A percentile compares a stretch with the other conserved stretches of the same genome.
These are phyloP conservation scores for Oryzias curvinotus DNA, from an alignment of 2,113 vertebrate genomes.

Conservation along the genomic window DNA sequence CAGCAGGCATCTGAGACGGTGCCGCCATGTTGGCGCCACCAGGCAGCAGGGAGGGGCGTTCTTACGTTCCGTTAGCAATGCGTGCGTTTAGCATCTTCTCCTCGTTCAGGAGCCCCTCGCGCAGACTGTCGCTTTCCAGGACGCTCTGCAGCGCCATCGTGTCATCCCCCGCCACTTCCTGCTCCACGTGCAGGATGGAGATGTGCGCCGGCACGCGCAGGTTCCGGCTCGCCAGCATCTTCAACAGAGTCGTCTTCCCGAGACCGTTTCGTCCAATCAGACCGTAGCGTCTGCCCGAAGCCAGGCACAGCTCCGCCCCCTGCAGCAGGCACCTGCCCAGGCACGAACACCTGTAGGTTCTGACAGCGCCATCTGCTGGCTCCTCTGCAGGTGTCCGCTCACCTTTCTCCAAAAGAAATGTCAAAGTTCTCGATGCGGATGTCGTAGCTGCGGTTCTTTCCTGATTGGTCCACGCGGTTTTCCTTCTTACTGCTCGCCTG, in stretches of 20 bases:
- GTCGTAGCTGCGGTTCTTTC: conserved; percentile 96
- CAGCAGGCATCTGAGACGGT: neutral
- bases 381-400: neutral
- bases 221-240: conserved; percentile 92
- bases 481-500: conserved; percentile 97
- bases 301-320: conserved; percentile 89
- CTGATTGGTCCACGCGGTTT: conserved; percentile 88
- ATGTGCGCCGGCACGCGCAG: conserved; percentile 91
- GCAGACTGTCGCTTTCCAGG: conserved; percentile 86
- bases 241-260: conserved; percentile 94
- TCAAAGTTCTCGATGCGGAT: conserved; percentile 98
- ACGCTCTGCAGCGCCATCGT: conserved; percentile 90
- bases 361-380: neutral
- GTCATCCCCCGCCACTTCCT: conserved; percentile 94
- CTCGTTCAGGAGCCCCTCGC: conserved; percentile 84
- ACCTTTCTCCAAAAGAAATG: conserved; percentile 96
- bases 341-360: neutral
- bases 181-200: conserved; percentile 95
- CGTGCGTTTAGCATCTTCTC: conserved; percentile 83
- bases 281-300: conserved; percentile 88
- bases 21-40: neutral
- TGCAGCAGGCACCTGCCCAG: conserved; percentile 84
- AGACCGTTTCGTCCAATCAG: conserved; percentile 94
- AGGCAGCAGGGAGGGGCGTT: no score
- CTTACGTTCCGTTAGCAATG: conserved; percentile 87